A percentile compares a stretch with the other conserved stretches of the same genome.
These are phyloP conservation scores for Brienomyrus longianalis DNA, from an alignment of 2,113 vertebrate genomes.

Conservation along the genomic window DNA sequence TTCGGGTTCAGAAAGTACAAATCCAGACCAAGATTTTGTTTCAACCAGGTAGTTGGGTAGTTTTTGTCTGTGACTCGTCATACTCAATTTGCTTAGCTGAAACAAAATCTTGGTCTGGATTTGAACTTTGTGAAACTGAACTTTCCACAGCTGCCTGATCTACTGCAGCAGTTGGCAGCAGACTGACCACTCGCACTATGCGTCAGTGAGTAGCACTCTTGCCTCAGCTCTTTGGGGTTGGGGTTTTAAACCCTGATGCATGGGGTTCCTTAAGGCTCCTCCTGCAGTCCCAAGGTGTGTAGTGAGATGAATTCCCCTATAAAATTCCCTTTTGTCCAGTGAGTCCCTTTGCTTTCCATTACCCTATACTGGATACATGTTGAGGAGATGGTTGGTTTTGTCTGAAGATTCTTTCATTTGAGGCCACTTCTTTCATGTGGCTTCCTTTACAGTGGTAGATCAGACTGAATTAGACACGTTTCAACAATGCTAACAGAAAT, in stretches of 20 bases:
- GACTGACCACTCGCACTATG: background rate
- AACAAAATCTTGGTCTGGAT: background rate
- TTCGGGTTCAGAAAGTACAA: background rate
- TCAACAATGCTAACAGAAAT: background rate
- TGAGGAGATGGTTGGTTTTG: background rate
- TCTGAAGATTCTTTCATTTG: background rate
- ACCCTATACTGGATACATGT: background rate
- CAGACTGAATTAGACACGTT: background rate
- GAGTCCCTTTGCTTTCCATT: background rate
- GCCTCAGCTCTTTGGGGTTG: background rate
- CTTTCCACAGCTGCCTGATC: background rate
- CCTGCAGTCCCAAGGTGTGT: background rate
- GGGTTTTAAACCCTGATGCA: background rate
- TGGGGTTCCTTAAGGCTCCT: background rate
- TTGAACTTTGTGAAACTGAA: background rate
- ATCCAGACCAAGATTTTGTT: background rate
- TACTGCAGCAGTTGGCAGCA: background rate
- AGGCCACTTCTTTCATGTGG: background rate
- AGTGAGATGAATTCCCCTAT: background rate
- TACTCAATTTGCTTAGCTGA: too few species aligned
- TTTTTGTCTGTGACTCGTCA: too few species aligned
- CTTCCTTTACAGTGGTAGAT: background rate
- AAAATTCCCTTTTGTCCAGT: background rate
- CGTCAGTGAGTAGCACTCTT: background rate
- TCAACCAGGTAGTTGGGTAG: background rate